Evolutionary conservation across 2,113 vertebrate species (phyloP).

Genomic region (Oreochromis aureus): DNA sequence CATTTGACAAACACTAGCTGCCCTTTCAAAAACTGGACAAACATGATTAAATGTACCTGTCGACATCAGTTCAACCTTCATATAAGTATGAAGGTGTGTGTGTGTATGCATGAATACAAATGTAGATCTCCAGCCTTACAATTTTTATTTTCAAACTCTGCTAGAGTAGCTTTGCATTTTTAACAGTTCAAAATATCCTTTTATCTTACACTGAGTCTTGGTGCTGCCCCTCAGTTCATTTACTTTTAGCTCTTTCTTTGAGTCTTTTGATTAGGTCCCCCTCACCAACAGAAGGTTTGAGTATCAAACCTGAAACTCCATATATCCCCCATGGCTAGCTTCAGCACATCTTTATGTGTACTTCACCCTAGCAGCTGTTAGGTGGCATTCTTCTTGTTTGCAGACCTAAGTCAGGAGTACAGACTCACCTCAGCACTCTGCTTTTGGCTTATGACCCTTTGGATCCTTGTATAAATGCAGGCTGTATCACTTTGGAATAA

Average conservation of each 20-base stretch:
- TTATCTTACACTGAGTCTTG: background rate
- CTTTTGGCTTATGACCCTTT: background rate
- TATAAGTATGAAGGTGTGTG: background rate
- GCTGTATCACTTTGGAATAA: background rate
- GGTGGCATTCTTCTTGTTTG: background rate
- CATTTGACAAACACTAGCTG: background rate
- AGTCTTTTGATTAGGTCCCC: background rate
- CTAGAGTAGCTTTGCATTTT: background rate
- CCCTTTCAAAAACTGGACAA: background rate
- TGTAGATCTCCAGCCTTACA: background rate
- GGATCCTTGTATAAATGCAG: background rate
- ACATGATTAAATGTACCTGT: background rate
- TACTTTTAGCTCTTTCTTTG: background rate
- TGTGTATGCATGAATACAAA: rapidly evolving
- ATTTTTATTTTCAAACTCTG: background rate
- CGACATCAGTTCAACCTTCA: background rate
- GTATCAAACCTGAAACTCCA: background rate
- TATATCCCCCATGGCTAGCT: background rate
- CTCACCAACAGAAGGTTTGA: background rate
- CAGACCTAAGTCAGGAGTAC: background rate
- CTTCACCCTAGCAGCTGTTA: background rate
- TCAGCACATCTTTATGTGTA: background rate
- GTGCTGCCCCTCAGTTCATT: background rate
- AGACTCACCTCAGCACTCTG: background rate
- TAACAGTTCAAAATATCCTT: background rate